Evolutionary conservation across 2,888 invertebrate species (phyloP), one percentile per base, ranked within the genome.

Genomic region (Rutpela maculata): DNA sequence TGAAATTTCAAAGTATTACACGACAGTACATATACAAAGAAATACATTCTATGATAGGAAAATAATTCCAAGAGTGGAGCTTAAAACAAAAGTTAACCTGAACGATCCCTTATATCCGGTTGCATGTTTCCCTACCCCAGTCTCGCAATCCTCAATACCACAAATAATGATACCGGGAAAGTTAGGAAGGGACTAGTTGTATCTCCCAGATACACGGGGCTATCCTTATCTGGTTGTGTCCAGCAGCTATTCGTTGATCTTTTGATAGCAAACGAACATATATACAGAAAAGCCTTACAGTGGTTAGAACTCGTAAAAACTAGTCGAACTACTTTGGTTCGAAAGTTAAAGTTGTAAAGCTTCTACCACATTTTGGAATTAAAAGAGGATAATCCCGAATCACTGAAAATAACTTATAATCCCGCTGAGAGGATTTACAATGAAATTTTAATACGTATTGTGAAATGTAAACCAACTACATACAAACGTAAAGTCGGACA

Each of bases 301-400:
- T 65, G 74, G 74, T 74, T 35, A 26, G 55, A 60, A 67, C 74
- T 66, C 74, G 66, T 50, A 74, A 74, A 74, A 74, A 74, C 74
- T 66, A 59, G 56, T 9, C 57, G 19, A 65, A 73, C 73, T 74
- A 74, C 66, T 66, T 74, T 66, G 26, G 74, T 67, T 66, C 38
- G 43, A 66, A 57, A 66, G 66, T 56, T 66, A 43, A 55, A 72
- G 43, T 72, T 72, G n/a, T 50, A 72, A 63, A 72, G 72, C 72
- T 50, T 18, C 55, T 12, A 26, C 31, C 70, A 63, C 31, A 72
- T 63, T 72, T 50, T 50, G 72, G 70, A 22, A 22, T 60, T 26
- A 60, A 70, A 38, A 26, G 60, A 26, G 70, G 60, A 60, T 70
- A 67, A 67, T 67, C 67, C 17, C 55, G 55, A 22, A n/a, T 59